A percentile compares a stretch with the other conserved stretches of the same genome.
phyloP scores from a whole-genome alignment of 2,888 invertebrate species.

The Rhagonycha fulva region DNA sequence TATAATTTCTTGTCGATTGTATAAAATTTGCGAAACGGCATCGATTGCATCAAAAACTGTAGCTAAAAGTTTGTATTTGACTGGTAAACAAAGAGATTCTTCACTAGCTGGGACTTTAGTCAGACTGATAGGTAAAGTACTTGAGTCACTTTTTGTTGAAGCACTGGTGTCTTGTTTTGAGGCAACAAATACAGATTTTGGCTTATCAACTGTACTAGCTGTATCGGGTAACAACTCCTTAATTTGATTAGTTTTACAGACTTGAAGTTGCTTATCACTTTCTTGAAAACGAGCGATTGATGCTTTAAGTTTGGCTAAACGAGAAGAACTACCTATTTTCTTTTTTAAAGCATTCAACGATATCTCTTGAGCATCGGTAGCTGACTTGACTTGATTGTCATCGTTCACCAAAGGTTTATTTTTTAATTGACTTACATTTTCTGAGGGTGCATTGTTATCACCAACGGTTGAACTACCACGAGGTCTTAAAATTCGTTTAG shows the following conservation, averaged over 20 bases:
- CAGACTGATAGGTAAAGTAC: conserved; percentile 62
- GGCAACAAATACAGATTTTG: conserved; percentile 66
- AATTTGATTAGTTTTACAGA: conserved; percentile 47
- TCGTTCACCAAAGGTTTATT: neutral
- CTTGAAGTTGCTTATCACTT: conserved; percentile 65
- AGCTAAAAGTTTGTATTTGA: conserved; percentile 77
- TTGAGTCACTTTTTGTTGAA: conserved; percentile 56
- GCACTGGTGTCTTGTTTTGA: conserved; percentile 62
- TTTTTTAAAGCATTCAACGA: conserved; percentile 72
- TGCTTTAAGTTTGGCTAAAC: conserved; percentile 71
- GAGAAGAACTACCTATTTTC: conserved; percentile 68
- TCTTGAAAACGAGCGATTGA: conserved; percentile 69
- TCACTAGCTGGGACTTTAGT: conserved; percentile 62
- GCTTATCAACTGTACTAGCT: conserved; percentile 58
- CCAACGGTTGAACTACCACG: neutral
- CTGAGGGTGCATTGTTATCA: too few relatives aligned
- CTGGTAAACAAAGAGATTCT: conserved; percentile 76
- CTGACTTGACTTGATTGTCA: neutral
- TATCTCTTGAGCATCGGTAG: conserved; percentile 54
- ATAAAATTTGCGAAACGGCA: conserved; percentile 80
- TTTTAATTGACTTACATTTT: neutral
- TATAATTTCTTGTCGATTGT: conserved; percentile 85
- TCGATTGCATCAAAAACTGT: conserved; percentile 87
- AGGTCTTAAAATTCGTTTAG: neutral
- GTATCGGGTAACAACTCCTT: conserved; percentile 62